phyloP scores from a whole-genome alignment of 2,888 invertebrate species.

The Neria commutata region DNA sequence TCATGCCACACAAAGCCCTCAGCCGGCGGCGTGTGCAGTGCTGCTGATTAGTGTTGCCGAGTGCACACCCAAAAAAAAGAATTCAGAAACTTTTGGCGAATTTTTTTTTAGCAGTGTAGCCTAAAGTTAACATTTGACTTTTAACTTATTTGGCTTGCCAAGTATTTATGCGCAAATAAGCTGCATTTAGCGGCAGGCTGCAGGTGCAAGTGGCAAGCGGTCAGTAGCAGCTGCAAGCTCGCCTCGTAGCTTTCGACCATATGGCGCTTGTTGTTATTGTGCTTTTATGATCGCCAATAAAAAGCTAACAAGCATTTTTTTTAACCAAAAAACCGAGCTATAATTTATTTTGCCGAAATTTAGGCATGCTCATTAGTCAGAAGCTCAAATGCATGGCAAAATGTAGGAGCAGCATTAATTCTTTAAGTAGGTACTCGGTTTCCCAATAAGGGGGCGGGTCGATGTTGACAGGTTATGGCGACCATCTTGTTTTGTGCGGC shows the following conservation, averaged over 20 bases:
- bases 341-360: no score
- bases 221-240: background rate
- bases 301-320: no score
- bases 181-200: background rate
- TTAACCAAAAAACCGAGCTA: no score
- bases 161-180: background rate
- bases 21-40: background rate
- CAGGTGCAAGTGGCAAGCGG: background rate
- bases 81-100: background rate
- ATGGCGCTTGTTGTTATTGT: background rate
- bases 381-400: no score
- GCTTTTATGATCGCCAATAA: background rate
- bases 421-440: no score
- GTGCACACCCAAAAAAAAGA: background rate
- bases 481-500: no score
- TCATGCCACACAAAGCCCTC: background rate
- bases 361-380: no score
- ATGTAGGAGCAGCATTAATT: no score
- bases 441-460: no score
- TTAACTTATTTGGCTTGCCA: constrained; percentile 40
- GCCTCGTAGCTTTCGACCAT: background rate
- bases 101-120: constrained; percentile 31
- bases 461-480: no score
- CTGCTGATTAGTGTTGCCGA: no score
- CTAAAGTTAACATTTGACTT: constrained; percentile 49